Evolutionary conservation across 2,888 invertebrate genomes (phyloP).

Genomic region (Siphlonurus alternatus): DNA sequence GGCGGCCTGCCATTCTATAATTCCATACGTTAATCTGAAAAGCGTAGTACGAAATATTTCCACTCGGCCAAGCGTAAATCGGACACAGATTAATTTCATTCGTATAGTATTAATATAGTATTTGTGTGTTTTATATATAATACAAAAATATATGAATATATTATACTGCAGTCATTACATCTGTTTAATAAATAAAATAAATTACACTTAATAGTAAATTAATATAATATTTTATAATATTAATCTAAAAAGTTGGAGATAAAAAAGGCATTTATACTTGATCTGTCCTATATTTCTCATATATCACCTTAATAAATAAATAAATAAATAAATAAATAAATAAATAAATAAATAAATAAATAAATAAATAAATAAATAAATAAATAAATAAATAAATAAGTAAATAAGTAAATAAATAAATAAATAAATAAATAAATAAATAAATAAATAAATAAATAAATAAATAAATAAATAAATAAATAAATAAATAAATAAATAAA

Average conservation of each 20-base stretch:
- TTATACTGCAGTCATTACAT: background rate
- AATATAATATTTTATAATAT: no score
- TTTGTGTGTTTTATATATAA: background rate
- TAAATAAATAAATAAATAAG: background rate
- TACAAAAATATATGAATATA: background rate
- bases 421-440: background rate
- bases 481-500: no score
- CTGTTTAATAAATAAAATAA: background rate
- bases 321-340: background rate
- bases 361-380: background rate
- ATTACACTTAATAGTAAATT: background rate
- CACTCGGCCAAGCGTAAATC: conserved; percentile 35
- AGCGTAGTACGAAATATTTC: conserved; percentile 28
- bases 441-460: background rate
- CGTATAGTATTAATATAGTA: background rate
- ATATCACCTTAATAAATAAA: background rate
- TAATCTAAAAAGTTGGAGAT: no score
- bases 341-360: background rate
- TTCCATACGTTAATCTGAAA: background rate
- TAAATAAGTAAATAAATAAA: no score
- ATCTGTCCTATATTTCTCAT: background rate
- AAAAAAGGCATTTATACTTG: background rate
- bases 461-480: no score
- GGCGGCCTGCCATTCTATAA: background rate
- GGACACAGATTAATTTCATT: conserved; percentile 35